phyloP scores from a whole-genome alignment of 37 sponge, comb jelly and placozoan genomes.

The Amphimedon queenslandica region DNA sequence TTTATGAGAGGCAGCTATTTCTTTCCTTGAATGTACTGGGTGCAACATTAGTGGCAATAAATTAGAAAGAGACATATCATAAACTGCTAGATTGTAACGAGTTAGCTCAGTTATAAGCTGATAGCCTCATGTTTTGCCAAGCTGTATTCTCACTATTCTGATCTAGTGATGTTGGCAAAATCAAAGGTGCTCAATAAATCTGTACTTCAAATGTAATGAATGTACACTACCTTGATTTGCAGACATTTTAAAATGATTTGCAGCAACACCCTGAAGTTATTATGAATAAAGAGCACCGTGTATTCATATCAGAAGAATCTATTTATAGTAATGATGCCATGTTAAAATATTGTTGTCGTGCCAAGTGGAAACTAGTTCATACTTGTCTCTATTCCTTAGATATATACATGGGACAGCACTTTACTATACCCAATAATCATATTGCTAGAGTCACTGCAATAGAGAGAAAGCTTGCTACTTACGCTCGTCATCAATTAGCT shows the following conservation, averaged over 20 bases:
- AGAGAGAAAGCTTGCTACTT: background rate
- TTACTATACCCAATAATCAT: background rate
- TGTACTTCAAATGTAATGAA: conserved; percentile 7
- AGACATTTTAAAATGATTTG: background rate
- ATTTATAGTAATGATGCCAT: background rate
- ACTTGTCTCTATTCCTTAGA: background rate
- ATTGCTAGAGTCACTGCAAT: background rate
- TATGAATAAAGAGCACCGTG: background rate
- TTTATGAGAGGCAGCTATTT: conserved; percentile 21
- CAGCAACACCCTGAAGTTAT: background rate
- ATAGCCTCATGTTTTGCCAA: too few species aligned
- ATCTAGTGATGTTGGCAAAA: conserved; percentile 14
- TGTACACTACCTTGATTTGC: conserved; percentile 12
- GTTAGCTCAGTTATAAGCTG: too few species aligned
- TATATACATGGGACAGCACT: background rate
- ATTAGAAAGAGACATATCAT: too few species aligned
- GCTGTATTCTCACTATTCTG: too few species aligned
- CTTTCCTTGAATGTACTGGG: background rate
- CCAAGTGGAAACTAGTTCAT: background rate
- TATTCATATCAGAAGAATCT: background rate
- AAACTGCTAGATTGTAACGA: too few species aligned
- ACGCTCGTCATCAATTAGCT: background rate
- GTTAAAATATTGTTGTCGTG: background rate
- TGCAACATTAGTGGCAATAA: too few species aligned
- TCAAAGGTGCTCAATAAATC: background rate